Percentiles rank a stretch among this genome's conserved stretches.
These are phyloP conservation scores for Hetaerina titia DNA, from an alignment of 2,888 invertebrate species.

Conservation along the genomic window DNA sequence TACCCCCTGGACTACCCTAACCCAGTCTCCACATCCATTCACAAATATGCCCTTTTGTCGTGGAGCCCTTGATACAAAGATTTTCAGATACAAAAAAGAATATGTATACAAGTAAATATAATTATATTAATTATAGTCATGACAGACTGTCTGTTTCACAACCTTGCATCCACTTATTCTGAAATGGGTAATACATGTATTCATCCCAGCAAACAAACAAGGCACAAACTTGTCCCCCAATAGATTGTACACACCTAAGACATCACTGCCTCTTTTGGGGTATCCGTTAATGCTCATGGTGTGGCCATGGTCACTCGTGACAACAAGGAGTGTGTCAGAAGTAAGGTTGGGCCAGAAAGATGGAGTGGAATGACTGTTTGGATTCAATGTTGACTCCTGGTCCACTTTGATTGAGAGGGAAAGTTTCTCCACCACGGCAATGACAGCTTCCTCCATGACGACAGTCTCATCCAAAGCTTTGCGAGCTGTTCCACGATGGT, in stretches of 20 bases:
- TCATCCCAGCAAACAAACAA: not conserved
- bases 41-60: no score
- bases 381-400: not conserved
- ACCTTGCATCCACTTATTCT: no score
- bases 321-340: constrained; percentile 88
- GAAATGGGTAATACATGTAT: not conserved
- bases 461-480: constrained; percentile 89
- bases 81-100: no score
- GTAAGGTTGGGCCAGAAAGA: constrained; percentile 49
- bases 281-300: constrained; percentile 89
- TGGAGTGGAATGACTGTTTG: not conserved
- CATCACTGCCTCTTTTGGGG: constrained; percentile 83
- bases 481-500: constrained; percentile 89
- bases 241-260: constrained; percentile 81
- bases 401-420: not conserved
- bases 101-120: no score
- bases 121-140: no score
- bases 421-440: constrained; percentile 80
- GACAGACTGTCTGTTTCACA: no score
- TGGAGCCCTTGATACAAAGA: no score
- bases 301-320: constrained; percentile 92
- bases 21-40: no score
- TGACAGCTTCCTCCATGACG: constrained; percentile 88
- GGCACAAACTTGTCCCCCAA: not conserved
- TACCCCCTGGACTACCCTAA: no score